Evolutionary conservation across 2,113 vertebrate species (phyloP).

Genomic region (Aphelocoma coerulescens): DNA sequence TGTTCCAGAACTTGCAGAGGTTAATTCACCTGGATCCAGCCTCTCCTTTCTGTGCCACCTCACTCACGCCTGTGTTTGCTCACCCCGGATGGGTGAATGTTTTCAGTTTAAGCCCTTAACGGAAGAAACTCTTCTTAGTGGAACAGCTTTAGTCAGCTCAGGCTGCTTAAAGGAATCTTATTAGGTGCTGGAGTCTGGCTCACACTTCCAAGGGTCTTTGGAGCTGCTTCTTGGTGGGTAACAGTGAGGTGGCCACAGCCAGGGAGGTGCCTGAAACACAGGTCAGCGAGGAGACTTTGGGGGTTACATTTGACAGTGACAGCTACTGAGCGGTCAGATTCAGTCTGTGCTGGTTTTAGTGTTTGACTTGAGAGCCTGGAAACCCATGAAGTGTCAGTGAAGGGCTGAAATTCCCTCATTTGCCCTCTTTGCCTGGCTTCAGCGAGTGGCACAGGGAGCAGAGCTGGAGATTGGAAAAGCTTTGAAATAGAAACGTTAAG

Average conservation of each 20-base stretch:
- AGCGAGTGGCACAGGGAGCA: neutral
- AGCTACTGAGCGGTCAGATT: neutral
- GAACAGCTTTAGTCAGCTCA: conserved; percentile 51
- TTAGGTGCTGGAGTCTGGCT: conserved; percentile 7
- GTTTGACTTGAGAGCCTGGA: neutral
- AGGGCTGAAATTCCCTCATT: neutral
- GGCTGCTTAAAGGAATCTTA: conserved; percentile 48
- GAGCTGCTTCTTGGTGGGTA: neutral
- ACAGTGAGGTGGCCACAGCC: neutral
- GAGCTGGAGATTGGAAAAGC: neutral
- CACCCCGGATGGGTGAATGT: neutral
- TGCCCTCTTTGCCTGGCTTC: neutral
- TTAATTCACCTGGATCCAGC: neutral
- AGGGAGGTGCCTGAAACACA: neutral
- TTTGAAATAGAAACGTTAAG: neutral
- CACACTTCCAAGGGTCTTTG: neutral
- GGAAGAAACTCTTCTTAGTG: neutral
- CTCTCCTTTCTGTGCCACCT: neutral
- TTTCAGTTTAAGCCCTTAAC: conserved; percentile 15
- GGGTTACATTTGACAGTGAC: neutral
- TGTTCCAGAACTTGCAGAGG: neutral
- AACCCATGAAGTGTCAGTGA: neutral
- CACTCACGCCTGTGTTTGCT: neutral
- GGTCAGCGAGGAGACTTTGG: neutral
- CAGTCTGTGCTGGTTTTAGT: neutral